A percentile compares a stretch with the other conserved stretches of the same genome.
Conservation (phyloP, 2,888 invertebrate genomes). For the Plutella xylostella region DNA sequence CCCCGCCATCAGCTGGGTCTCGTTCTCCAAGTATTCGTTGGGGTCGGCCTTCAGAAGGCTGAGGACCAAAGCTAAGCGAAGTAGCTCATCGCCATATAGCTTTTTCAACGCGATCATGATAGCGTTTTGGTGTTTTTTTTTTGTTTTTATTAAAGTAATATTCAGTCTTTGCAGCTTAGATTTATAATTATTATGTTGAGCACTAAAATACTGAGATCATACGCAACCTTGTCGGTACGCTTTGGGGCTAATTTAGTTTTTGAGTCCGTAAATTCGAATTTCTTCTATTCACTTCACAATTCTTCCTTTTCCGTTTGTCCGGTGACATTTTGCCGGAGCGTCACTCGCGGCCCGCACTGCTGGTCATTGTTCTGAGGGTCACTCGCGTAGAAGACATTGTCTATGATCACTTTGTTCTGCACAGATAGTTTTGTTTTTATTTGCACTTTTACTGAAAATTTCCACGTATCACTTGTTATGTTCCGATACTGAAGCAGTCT, state of each 20-base stretch:
- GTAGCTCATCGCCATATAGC: slow-evolving; percentile 82
- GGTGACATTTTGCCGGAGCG: slow-evolving; percentile 46
- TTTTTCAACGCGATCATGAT: slow-evolving; percentile 86
- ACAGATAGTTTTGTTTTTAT: neutral
- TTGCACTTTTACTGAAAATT: slow-evolving; percentile 13
- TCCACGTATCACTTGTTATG: slow-evolving; percentile 10
- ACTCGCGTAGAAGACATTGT: neutral
- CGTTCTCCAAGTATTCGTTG: slow-evolving; percentile 74
- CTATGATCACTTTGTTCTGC: neutral
- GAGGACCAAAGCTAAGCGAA: slow-evolving; percentile 84
- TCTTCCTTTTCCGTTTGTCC: slow-evolving; percentile 55
- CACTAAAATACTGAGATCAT: slow-evolving; percentile 55
- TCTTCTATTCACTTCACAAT: slow-evolving; percentile 25
- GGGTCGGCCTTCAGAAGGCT: slow-evolving; percentile 84
- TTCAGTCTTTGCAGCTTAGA: slow-evolving; percentile 26
- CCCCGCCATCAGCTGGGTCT: slow-evolving; percentile 62
- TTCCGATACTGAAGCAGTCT: slow-evolving; percentile 4
- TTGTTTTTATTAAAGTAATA: slow-evolving; percentile 15
- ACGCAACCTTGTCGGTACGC: slow-evolving; percentile 3
- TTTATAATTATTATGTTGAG: slow-evolving; percentile 34
- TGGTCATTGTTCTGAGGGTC: slow-evolving; percentile 10
- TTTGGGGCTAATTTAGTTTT: slow-evolving; percentile 20
- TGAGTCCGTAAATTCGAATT: slow-evolving; percentile 27
- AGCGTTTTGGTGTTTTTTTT: neutral
- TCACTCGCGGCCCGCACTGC: slow-evolving; percentile 33